These are phyloP conservation scores for Poecilia wingei DNA, from an alignment of 2,797 vertebrate genomes.

Conservation along the genomic window DNA sequence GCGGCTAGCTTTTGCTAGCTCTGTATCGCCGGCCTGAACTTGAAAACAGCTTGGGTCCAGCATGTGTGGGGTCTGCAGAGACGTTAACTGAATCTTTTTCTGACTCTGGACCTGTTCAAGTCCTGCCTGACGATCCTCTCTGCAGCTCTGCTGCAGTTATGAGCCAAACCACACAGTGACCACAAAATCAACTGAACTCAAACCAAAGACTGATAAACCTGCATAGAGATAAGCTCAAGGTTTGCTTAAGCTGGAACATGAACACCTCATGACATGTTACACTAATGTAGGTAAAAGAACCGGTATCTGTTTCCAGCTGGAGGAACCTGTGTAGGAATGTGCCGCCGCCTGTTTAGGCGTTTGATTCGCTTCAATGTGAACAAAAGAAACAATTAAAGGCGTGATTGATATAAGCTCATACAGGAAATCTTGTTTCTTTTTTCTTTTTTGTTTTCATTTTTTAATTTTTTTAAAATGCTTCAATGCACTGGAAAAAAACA, in stretches of 20 bases:
- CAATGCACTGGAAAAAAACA: background rate
- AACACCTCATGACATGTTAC: conserved; percentile 2
- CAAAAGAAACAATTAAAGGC: background rate
- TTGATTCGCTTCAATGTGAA: background rate
- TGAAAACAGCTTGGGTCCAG: background rate
- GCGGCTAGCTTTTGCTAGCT: background rate
- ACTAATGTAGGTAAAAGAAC: too few relatives aligned
- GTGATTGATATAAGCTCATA: background rate
- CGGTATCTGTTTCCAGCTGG: conserved; percentile 3
- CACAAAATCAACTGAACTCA: background rate
- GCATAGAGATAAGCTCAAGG: background rate
- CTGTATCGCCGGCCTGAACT: background rate
- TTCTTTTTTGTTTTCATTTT: background rate
- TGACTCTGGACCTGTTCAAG: background rate
- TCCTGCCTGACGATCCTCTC: background rate
- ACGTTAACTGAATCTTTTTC: background rate
- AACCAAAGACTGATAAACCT: background rate
- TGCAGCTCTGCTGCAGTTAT: background rate
- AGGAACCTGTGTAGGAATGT: conserved; percentile 23
- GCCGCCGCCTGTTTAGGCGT: conserved; percentile 16
- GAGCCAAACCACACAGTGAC: background rate
- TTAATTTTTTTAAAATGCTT: background rate
- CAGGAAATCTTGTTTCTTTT: background rate
- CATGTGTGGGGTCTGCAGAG: background rate
- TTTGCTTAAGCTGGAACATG: background rate